Evolutionary conservation across 2,113 vertebrate genomes (phyloP), one percentile per base, ranked within the genome.

Genomic region (Vireo altiloquus): DNA sequence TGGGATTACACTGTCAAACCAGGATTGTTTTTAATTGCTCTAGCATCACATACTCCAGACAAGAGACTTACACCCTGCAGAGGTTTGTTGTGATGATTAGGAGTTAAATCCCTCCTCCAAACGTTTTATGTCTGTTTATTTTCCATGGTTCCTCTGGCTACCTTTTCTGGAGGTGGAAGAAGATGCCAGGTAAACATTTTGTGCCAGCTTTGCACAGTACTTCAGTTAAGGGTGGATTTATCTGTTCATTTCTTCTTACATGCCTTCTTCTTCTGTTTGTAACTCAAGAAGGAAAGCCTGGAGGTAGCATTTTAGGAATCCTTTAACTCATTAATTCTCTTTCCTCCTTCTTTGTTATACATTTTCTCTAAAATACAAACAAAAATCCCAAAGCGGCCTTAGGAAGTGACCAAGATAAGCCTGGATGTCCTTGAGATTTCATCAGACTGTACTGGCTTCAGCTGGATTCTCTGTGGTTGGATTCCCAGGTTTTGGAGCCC

Each of bases 401-500:
- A 59, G 52, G 56, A 60, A 54, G 33, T 25, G 42, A 65, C 75
- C 24, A n/a, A 35, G 57, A 35, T 11, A 50, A 20, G 14, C 1
- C 22, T 87, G 20, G 13, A 18, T 35, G 23, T 68, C 46, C 24
- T 53, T 68, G 56, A 63, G 47, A 49, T 21, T 54, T 85, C 42
- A 5, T 25, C 27, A 59, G 18, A 19, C 13, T 39, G 18, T 28
- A 8, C 9, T 50, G 71, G 18, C 56, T 68, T 70, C 75, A 74
- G 35, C 42, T 81, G 64, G 37, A 11, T 46, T 87, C 82, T 78
- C 70, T 92, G 21, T 95, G 65, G 6, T 92, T 91, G 90, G 49
- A 50, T 75, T 82, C 47, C 24, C 71, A 99, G 99, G 99, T 99
- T 57, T 97, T 99, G 75, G 99, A 99, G 95, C 99, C 99, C 31